These are phyloP conservation scores for Coenonympha arcania DNA, from an alignment of 2,888 invertebrate species.

Conservation along the genomic window DNA sequence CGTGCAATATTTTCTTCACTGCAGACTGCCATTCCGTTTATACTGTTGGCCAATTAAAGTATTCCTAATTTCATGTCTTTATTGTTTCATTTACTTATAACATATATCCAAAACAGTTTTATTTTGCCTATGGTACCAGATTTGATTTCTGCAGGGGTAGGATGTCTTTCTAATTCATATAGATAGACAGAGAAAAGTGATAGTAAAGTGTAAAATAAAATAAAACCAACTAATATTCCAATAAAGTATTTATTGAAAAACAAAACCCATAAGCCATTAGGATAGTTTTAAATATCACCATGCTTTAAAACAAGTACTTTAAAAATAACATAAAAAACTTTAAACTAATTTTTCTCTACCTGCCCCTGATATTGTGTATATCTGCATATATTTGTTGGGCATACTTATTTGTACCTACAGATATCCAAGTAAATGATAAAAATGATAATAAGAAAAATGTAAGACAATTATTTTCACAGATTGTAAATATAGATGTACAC, in stretches of 20 bases:
- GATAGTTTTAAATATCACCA: constrained; percentile 24
- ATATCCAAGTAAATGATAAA: too few species aligned
- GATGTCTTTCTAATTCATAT: too few species aligned
- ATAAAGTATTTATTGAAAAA: constrained; percentile 29
- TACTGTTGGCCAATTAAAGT: constrained; percentile 59
- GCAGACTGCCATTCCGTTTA: constrained; percentile 37
- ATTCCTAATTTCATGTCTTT: constrained; percentile 41
- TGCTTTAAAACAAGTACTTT: neutral
- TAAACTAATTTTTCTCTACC: neutral
- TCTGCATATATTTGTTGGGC: too few species aligned
- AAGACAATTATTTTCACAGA: too few species aligned
- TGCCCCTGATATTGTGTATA: too few species aligned
- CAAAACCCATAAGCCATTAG: constrained; percentile 33
- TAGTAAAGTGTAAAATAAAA: neutral
- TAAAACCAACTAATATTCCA: neutral
- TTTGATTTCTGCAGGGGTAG: too few species aligned
- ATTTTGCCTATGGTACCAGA: too few species aligned
- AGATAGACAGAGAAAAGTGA: too few species aligned
- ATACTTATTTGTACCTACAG: too few species aligned
- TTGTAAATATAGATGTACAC: too few species aligned
- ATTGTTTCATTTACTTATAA: neutral
- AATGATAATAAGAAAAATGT: too few species aligned
- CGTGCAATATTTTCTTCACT: constrained; percentile 52
- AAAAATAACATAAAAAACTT: neutral
- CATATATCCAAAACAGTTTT: too few species aligned